phyloP scores from a whole-genome alignment of 2,113 vertebrate species.

The Ahaetulla prasina region DNA sequence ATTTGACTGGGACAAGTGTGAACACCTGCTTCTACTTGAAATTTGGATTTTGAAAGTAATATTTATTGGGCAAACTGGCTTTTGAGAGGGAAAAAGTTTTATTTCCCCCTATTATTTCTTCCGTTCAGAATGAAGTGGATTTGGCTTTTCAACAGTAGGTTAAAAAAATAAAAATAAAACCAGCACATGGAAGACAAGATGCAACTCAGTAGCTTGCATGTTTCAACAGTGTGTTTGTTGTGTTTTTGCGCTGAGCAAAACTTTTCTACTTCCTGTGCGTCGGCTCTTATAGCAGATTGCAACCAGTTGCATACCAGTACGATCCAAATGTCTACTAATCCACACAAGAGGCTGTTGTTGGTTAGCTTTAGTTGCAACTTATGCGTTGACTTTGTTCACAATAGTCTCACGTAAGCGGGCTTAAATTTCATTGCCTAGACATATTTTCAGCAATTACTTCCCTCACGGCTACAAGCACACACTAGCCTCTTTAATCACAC shows the following conservation, averaged over 20 bases:
- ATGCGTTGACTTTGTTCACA: background rate
- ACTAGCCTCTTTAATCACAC: conserved; percentile 1
- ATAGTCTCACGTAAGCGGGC: background rate
- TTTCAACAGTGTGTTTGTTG: background rate
- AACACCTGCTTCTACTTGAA: conserved; percentile 13
- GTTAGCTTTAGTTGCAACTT: background rate
- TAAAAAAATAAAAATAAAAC: background rate
- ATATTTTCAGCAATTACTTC: conserved; percentile 16
- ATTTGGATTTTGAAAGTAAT: background rate
- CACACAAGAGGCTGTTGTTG: background rate
- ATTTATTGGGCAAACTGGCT: background rate
- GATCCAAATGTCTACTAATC: background rate
- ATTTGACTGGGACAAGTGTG: conserved; percentile 40
- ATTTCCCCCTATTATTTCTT: background rate
- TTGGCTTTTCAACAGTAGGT: background rate
- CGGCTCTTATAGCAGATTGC: background rate
- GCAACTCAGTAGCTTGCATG: background rate
- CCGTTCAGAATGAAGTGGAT: background rate
- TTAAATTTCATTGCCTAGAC: background rate
- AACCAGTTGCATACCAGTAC: background rate
- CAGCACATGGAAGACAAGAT: background rate
- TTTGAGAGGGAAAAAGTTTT: background rate
- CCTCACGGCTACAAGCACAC: background rate
- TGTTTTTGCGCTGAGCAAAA: background rate
- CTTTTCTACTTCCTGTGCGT: background rate